Percentiles rank a stretch among this genome's conserved stretches.
Evolutionary conservation across 2,113 vertebrate genomes (phyloP).

Genomic region (Tapirus terrestris): DNA sequence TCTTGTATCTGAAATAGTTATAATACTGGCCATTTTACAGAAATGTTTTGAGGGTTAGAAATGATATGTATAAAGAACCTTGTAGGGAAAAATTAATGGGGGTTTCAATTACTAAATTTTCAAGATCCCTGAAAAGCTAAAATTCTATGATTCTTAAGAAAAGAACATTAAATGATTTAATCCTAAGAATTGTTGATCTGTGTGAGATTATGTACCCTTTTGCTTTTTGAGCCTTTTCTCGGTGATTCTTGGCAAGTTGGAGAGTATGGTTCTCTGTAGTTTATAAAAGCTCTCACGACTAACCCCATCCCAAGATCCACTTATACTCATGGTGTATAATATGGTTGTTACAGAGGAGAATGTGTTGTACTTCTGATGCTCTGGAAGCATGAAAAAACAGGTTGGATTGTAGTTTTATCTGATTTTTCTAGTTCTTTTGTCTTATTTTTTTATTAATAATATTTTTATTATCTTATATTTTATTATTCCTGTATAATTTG

Average conservation of each 20-base stretch:
- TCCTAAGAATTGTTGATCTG: neutral
- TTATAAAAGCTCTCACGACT: neutral
- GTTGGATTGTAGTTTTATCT: neutral
- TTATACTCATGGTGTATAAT: neutral
- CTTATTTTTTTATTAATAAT: neutral
- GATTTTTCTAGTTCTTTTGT: neutral
- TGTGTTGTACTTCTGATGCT: neutral
- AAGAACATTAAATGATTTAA: neutral
- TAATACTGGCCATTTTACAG: slow-evolving; percentile 26
- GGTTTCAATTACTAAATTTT: neutral
- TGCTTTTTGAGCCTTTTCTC: neutral
- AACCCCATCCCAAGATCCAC: neutral
- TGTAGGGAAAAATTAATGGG: slow-evolving; percentile 24
- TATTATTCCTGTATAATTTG: neutral
- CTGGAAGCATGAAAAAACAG: neutral
- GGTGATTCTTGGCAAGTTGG: neutral
- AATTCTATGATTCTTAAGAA: slow-evolving; percentile 23
- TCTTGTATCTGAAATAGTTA: neutral
- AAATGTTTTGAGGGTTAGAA: slow-evolving; percentile 18
- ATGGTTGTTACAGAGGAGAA: neutral
- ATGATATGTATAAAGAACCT: neutral
- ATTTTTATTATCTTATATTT: neutral
- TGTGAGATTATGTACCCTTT: neutral
- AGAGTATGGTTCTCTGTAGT: neutral
- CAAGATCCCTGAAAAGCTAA: neutral